Evolutionary conservation across 2,113 vertebrate genomes (phyloP), one percentile per base, ranked within the genome.

Genomic region (Zapornia atra): DNA sequence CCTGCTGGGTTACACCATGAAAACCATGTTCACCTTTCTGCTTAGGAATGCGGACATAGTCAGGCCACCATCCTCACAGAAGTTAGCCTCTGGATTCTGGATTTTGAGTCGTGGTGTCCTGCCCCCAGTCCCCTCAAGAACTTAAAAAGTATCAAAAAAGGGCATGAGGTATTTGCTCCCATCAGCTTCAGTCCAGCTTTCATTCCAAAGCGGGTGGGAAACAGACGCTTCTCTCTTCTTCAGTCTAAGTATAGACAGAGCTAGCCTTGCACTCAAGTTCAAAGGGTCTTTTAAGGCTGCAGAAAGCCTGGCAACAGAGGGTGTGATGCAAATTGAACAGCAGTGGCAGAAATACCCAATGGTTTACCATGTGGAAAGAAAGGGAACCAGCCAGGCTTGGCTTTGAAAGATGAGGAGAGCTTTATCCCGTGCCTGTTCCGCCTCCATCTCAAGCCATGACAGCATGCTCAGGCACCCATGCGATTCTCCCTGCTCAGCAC

Each of bases 261-360:
- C 50, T 46, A 65, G 48, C 54, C 34, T 70, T 83, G 50, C n/a
- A 50, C 34, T 92, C 61, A n/a, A 51, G 38, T 78, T 79, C 88
- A 87, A 48, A 69, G 73, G 65, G 57, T 91, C 77, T 91, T 94
- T 94, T 69, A 87, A 91, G 84, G 89, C 65, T 79, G 61, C 77
- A 82, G 57, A 76, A 84, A 53, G 60, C 50, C 78, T 78, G 78
- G 57, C 82, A 84, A 29, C 31, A 71, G 83, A 50, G 86, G 61
- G 70, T 54, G 61, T 57, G 70, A 96, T 93, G 40, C 70, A 96
- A 93, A 96, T 21, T 60, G 46, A 82, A 77, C 20, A 85, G 88
- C 56, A 50, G 80, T 1, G 0, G 63, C 66, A 95, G 76, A 92
- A 96, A 90, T 88, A 92, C 29, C 60, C 42, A 81, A 54, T 44